Conservation (phyloP, 2,888 invertebrate species). For the Creontiades dilutus region DNA sequence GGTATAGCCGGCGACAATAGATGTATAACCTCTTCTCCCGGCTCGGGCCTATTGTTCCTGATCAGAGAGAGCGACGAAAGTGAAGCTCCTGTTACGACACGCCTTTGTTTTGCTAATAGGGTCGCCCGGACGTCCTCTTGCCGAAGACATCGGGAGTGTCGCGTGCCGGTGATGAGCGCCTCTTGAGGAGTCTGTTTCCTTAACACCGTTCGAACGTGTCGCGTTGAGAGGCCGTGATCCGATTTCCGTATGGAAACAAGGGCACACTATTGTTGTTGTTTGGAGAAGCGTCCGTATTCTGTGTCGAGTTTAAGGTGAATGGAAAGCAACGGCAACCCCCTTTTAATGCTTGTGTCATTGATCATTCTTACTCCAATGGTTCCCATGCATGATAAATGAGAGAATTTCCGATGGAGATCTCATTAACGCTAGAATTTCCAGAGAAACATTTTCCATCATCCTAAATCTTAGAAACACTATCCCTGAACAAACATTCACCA, state of each 20-base stretch:
- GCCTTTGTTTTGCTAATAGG: slow-evolving; percentile 43
- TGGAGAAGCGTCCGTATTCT: no score
- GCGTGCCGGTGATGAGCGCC: slow-evolving; percentile 32
- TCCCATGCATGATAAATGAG: no score
- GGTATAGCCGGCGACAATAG: background rate
- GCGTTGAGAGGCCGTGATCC: background rate
- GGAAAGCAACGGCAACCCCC: no score
- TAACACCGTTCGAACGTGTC: slow-evolving; percentile 1
- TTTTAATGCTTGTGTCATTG: no score
- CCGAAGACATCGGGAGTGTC: background rate
- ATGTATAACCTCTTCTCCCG: background rate
- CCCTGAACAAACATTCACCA: no score
- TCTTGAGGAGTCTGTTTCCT: background rate
- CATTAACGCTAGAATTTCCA: no score
- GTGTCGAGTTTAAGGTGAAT: no score
- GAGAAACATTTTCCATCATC: no score
- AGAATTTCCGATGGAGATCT: no score
- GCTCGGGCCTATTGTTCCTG: slow-evolving; percentile 14
- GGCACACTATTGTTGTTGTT: background rate
- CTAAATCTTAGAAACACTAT: no score
- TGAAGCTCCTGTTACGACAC: slow-evolving; percentile 26
- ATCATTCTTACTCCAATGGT: no score
- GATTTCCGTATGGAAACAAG: background rate
- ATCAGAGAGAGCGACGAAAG: slow-evolving; percentile 43
- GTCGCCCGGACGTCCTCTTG: slow-evolving; percentile 39